These are phyloP conservation scores for Erpobdella octoculata DNA, from an alignment of 2,888 invertebrate genomes.

Conservation along the genomic window DNA sequence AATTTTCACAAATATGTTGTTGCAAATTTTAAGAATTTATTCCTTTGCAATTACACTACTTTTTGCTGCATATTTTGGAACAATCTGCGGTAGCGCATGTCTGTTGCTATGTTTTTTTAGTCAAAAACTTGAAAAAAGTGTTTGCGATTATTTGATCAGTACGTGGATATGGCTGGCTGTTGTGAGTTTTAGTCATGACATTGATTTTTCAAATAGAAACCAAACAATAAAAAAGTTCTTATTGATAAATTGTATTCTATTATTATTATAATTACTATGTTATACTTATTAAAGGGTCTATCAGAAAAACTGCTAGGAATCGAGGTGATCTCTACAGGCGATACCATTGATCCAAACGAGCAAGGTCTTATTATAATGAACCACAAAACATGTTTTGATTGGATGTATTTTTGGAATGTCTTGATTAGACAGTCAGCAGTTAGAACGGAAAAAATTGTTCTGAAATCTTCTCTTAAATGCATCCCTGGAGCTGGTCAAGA, in stretches of 20 bases:
- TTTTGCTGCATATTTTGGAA: no score
- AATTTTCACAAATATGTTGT: no score
- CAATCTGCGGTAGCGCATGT: no score
- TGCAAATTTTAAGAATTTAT: no score
- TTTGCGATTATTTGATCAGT: constrained; percentile 29
- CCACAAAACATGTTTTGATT: constrained; percentile 76
- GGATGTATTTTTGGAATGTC: constrained; percentile 81
- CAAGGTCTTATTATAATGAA: constrained; percentile 72
- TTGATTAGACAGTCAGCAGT: constrained; percentile 56
- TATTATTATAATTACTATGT: no score
- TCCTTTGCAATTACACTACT: no score
- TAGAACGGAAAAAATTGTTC: constrained; percentile 64
- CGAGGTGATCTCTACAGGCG: constrained; percentile 67
- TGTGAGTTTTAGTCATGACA: constrained; percentile 26
- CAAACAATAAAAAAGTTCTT: no score
- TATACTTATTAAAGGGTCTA: neutral
- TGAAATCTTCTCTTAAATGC: constrained; percentile 72
- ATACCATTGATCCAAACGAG: constrained; percentile 46
- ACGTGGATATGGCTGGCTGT: constrained; percentile 32
- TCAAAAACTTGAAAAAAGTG: no score
- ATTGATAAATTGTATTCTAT: no score
- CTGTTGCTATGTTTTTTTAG: no score
- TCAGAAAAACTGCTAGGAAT: constrained; percentile 66
- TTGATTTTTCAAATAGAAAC: no score
- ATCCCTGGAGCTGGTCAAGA: constrained; percentile 72